Base-by-base conservation (phyloP, 2,797 vertebrate species). In the Malurus splendens region DNA sequence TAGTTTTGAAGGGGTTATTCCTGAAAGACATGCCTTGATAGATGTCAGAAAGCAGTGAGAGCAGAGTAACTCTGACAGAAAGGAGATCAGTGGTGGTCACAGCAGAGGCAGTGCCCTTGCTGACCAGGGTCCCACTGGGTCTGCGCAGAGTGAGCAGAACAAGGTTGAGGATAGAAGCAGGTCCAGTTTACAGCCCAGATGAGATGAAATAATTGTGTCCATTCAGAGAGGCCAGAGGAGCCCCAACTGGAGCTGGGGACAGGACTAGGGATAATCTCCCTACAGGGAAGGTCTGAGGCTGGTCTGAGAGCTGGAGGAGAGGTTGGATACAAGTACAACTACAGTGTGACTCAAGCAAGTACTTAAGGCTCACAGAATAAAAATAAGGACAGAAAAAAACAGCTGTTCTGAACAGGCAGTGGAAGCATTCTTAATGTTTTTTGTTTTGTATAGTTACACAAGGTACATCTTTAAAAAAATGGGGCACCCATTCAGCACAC, bases 401-500 rank as follows among this genome's bases (percentile, higher is more conserved):
- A 11, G 10, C 9, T 27, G 3, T 76, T 80, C 38, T 81, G 27
- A 54, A 38, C 7, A 42, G 15, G 25, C 30, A 30, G 0, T 67
- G 11, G 18, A 71, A 68, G 22, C 7, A 2, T 74, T n/a, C 8
- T 62, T 61, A 15, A 20, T 15, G 18, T 2, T 2, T 71, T 78
- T 60, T 71, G 10, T 13, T 79, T 61, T 51, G 9, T 16, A 2
- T 70, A 25, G 0, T 62, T 73, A 38, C 23, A 12, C 2, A 8
- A 42, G 6, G 2, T 61, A 24, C 32, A 7, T 25, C 32, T 30
- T 51, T 30, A 12, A 30, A 39, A 39, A 42, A 61, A 32, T 23
- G 4, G 10, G 1, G 6, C 1, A 30, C 5, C 18, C 4, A 3
- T 57, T 84, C 23, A 23, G 3, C 50, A 16, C 13, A 16, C 5